Evolutionary conservation across 35 echinoderm and acorn worm species (phyloP).

Genomic region (Strongylocentrotus purpuratus): DNA sequence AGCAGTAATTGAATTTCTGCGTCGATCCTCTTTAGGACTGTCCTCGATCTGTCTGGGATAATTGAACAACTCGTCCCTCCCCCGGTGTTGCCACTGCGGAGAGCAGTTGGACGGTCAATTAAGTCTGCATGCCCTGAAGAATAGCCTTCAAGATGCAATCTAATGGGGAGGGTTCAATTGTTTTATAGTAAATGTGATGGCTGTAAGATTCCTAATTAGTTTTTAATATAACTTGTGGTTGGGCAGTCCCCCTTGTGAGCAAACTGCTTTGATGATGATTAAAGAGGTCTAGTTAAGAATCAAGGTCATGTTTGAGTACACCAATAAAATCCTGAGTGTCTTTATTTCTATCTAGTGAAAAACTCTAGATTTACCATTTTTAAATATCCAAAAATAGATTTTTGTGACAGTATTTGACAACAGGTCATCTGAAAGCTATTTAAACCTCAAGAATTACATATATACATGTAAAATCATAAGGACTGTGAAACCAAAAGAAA

Average conservation of each 20-base stretch:
- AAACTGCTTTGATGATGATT: not conserved
- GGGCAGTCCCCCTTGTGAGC: not conserved
- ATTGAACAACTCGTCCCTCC: not conserved
- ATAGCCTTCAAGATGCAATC: slow-evolving; percentile 10
- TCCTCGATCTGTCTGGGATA: slow-evolving; percentile 34
- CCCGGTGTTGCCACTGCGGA: not conserved
- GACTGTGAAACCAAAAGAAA: too few relatives aligned
- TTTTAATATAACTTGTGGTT: slow-evolving; percentile 4
- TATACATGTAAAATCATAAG: too few relatives aligned
- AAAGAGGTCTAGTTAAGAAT: not conserved
- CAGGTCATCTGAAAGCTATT: not conserved
- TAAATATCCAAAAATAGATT: not conserved
- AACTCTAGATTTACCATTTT: too few relatives aligned
- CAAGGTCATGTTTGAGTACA: not conserved
- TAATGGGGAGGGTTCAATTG: not conserved
- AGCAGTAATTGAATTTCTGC: slow-evolving; percentile 24
- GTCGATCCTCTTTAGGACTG: not conserved
- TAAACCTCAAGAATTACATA: not conserved
- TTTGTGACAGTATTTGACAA: not conserved
- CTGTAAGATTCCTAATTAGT: not conserved
- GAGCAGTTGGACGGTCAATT: not conserved
- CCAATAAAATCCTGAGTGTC: not conserved
- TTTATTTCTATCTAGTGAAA: not conserved
- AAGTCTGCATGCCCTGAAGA: not conserved
- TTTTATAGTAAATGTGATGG: not conserved